Evolutionary conservation across 1,140 invertebrate genomes (phyloP).

Genomic region (Aethina tumida): DNA sequence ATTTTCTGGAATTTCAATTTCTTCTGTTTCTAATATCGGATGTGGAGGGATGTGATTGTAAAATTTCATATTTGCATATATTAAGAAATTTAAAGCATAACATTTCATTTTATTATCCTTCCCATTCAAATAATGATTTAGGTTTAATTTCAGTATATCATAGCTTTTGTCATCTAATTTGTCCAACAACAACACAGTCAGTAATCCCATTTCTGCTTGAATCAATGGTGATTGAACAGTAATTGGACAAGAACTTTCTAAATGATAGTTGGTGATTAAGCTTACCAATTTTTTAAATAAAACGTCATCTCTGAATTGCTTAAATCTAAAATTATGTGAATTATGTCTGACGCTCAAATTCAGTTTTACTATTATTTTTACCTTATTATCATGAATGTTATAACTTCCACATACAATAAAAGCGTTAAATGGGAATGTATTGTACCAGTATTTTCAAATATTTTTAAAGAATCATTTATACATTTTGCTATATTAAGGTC

Average conservation of each 20-base stretch:
- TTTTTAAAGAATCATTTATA: constrained; percentile 19
- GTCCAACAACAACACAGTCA: constrained; percentile 15
- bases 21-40: constrained; percentile 14
- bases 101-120: neutral
- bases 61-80: too few relatives aligned
- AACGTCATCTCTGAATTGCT: too few relatives aligned
- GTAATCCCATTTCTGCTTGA: constrained; percentile 16
- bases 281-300: too few relatives aligned
- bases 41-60: too few relatives aligned
- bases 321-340: too few relatives aligned
- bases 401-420: constrained; percentile 16
- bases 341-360: too few relatives aligned
- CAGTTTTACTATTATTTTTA: too few relatives aligned
- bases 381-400: constrained; percentile 9
- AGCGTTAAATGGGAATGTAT: constrained; percentile 18
- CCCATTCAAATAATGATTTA: neutral
- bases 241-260: too few relatives aligned
- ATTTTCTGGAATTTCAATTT: constrained; percentile 13
- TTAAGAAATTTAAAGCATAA: constrained; percentile 5
- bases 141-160: constrained; percentile 2
- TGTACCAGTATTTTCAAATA: constrained; percentile 15
- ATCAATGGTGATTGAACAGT: too few relatives aligned
- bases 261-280: too few relatives aligned
- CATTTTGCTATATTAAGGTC: constrained; percentile 10
- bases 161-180: constrained; percentile 8